These are phyloP conservation scores for Pongo pygmaeus DNA, from an alignment of 2,113 vertebrate species.

Conservation along the genomic window DNA sequence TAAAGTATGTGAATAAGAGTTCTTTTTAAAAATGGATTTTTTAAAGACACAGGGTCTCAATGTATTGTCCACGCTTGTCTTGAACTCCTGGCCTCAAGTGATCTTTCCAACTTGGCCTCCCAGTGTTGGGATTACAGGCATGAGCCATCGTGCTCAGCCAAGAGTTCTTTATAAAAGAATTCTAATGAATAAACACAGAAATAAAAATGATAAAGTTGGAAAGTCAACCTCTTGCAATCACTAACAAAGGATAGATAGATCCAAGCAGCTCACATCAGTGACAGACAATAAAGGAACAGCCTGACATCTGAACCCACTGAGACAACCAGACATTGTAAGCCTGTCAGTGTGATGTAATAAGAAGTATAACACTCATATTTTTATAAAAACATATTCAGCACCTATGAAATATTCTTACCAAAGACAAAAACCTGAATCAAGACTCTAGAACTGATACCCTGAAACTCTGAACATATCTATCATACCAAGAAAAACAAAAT, in stretches of 20 bases:
- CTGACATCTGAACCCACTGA: neutral
- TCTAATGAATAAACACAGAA: neutral
- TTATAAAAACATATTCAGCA: neutral
- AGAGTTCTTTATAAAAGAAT: constrained; percentile 21
- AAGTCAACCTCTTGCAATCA: neutral
- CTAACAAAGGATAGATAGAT: neutral
- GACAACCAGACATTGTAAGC: neutral
- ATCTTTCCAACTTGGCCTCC: too few species aligned
- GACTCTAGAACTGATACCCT: neutral
- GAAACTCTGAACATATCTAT: neutral
- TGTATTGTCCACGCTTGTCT: too few species aligned
- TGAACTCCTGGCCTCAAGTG: too few species aligned
- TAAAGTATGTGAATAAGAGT: neutral
- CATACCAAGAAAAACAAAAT: neutral
- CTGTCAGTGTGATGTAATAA: neutral
- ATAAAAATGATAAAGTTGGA: neutral
- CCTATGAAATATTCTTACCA: neutral
- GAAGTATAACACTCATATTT: neutral
- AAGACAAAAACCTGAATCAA: neutral
- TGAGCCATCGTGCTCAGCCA: neutral
- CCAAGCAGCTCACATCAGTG: neutral
- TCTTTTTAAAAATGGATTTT: neutral
- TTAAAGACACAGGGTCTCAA: too few species aligned
- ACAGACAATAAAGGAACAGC: neutral
- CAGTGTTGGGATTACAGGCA: too few species aligned